A percentile compares a stretch with the other conserved stretches of the same genome.
Evolutionary conservation across 2,888 invertebrate genomes (phyloP).

Genomic region (Meloe dianella): DNA sequence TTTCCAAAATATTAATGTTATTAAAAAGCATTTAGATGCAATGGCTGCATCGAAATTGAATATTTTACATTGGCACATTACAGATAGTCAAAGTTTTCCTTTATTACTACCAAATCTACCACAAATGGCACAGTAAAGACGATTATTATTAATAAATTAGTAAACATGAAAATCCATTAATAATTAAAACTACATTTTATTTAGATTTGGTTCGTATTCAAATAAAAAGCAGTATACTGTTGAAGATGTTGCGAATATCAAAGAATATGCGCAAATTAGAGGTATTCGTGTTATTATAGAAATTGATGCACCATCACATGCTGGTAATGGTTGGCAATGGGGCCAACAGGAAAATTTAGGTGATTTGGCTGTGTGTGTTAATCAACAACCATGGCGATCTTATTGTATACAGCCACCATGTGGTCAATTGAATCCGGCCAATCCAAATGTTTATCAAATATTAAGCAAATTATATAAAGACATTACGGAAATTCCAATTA

Average conservation of each 20-base stretch:
- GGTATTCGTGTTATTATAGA: slow-evolving; percentile 88
- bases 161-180: too few species aligned
- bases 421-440: slow-evolving; percentile 82
- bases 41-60: slow-evolving; percentile 91
- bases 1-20: slow-evolving; percentile 74
- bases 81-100: slow-evolving; percentile 93
- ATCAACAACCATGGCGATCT: slow-evolving; percentile 72
- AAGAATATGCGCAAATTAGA: slow-evolving; percentile 76
- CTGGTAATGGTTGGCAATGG: slow-evolving; percentile 88
- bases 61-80: slow-evolving; percentile 91
- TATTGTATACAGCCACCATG: slow-evolving; percentile 84
- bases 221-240: slow-evolving; percentile 71
- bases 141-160: too few species aligned
- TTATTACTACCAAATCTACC: slow-evolving; percentile 77
- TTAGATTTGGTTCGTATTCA: slow-evolving; percentile 77
- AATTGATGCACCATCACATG: slow-evolving; percentile 87
- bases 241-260: slow-evolving; percentile 69
- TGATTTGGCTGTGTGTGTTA: slow-evolving; percentile 70
- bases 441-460: slow-evolving; percentile 71
- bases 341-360: slow-evolving; percentile 68
- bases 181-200: too few species aligned
- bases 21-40: slow-evolving; percentile 78
- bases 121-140: slow-evolving; percentile 71
- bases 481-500: slow-evolving; percentile 65
- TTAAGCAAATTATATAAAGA: slow-evolving; percentile 74